Evolutionary conservation across 2,888 invertebrate species (phyloP).

Genomic region (Slavum lentiscoides): DNA sequence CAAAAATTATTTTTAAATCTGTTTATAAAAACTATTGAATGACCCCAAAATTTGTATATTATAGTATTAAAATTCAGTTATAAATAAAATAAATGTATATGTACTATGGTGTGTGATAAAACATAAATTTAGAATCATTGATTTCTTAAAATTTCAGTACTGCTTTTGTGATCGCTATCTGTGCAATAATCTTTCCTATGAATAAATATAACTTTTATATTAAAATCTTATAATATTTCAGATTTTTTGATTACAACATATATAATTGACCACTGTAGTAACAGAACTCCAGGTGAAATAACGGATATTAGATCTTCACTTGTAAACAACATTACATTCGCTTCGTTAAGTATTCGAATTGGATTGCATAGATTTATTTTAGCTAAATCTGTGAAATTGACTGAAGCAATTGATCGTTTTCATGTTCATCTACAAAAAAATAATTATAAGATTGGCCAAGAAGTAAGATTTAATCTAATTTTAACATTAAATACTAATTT

Average conservation of each 20-base stretch:
- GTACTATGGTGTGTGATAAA: neutral
- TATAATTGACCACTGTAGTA: slow-evolving; percentile 76
- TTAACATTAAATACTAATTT: slow-evolving; percentile 3
- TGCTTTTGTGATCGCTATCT: neutral
- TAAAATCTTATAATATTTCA: slow-evolving; percentile 56
- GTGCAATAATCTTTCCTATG: neutral
- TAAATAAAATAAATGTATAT: too few relatives aligned
- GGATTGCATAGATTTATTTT: slow-evolving; percentile 78
- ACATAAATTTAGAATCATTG: too few relatives aligned
- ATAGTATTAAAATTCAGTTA: too few relatives aligned
- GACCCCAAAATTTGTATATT: too few relatives aligned
- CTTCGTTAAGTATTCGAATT: slow-evolving; percentile 82
- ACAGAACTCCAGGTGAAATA: slow-evolving; percentile 79
- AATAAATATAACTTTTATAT: neutral
- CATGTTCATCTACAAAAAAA: slow-evolving; percentile 68
- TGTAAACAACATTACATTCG: slow-evolving; percentile 95
- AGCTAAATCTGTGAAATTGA: slow-evolving; percentile 63
- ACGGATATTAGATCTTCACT: slow-evolving; percentile 93
- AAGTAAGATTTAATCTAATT: slow-evolving; percentile 61
- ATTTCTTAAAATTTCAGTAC: neutral
- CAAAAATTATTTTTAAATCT: too few relatives aligned
- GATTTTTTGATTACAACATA: slow-evolving; percentile 87
- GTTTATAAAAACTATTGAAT: too few relatives aligned
- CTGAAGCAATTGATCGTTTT: slow-evolving; percentile 67
- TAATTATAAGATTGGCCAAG: slow-evolving; percentile 68